Base-by-base conservation (phyloP, 2,888 invertebrate genomes). In the Cylindroiulus punctatus region DNA sequence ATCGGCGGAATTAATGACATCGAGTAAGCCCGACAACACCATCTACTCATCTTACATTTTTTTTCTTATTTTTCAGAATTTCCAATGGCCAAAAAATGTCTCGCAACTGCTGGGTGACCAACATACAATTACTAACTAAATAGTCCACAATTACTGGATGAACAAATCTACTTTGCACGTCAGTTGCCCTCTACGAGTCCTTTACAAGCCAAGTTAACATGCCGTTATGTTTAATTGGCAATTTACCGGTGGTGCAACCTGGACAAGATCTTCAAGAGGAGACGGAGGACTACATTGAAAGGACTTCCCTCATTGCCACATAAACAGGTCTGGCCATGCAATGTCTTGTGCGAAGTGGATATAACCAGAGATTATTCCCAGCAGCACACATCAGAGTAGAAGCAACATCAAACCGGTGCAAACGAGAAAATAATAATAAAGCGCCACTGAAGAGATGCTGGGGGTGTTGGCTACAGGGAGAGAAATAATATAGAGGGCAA, bases 361-460 rank as follows among this genome's bases (percentile, higher is more conserved):
- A 52, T n/a, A 52, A 52, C 52, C 52, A 52, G 52, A 52, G n/a
- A 52, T 52, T 52, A 52, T 52, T 52, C 12, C 19, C 12, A 52
- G n/a, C 52, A 52, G n/a, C n/a, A 52, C 19, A n/a, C n/a, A 12
- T n/a, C 52, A 52, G n/a, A 52, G 52, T 52, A n/a, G 52, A 19
- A 52, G n/a, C 52, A 52, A 19, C 19, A 52, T n/a, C 52, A 52
- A 52, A 52, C 52, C 52, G 52, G 52, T 52, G n/a, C 52, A 52
- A 52, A 52, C 52, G n/a, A 52, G 52, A n/a, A 52, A 52, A 52
- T 52, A 52, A 52, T 52, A 52, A 52, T 52, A 52, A 52, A 52
- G 52, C 3, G 52, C 4, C 2, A 7, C n/a, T n/a, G n/a, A 52
- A 52, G 4, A 52, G 36, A 52, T 2, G 4, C 52, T 52, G 52